A percentile compares a stretch with the other conserved stretches of the same genome.
phyloP scores from a whole-genome alignment of 92 coral and sea anemone genomes.

The Phymanthus crucifer region DNA sequence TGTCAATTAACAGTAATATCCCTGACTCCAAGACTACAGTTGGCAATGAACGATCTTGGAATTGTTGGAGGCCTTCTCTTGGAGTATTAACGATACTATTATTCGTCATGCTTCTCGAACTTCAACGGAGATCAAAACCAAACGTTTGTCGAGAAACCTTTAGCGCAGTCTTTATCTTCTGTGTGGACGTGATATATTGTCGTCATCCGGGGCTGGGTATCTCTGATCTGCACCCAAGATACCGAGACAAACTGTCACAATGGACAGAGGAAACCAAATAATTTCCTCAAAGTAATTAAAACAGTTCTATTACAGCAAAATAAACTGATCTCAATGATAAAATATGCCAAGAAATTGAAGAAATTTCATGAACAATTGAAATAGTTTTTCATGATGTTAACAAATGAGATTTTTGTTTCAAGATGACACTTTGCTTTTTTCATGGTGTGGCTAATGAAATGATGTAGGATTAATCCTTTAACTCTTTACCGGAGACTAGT shows the following conservation, averaged over 20 bases:
- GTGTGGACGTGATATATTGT: background rate
- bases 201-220: background rate
- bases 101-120: background rate
- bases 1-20: slow-evolving; percentile 8
- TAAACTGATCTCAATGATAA: background rate
- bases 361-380: background rate
- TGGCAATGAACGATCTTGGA: slow-evolving; percentile 8
- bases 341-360: background rate
- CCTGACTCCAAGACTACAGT: slow-evolving; percentile 25
- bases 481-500: background rate
- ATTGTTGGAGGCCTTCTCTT: background rate
- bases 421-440: background rate
- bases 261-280: background rate
- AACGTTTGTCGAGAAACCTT: background rate
- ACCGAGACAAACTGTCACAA: background rate
- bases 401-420: background rate
- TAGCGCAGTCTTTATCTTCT: background rate
- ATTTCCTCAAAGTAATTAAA: background rate
- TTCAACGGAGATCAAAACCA: background rate
- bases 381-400: background rate
- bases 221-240: background rate
- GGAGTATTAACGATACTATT: background rate
- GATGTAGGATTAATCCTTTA: background rate
- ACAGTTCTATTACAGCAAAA: background rate
- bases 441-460: background rate